Conservation (phyloP, 2,797 vertebrate species). For the Hipposideros larvatus region DNA sequence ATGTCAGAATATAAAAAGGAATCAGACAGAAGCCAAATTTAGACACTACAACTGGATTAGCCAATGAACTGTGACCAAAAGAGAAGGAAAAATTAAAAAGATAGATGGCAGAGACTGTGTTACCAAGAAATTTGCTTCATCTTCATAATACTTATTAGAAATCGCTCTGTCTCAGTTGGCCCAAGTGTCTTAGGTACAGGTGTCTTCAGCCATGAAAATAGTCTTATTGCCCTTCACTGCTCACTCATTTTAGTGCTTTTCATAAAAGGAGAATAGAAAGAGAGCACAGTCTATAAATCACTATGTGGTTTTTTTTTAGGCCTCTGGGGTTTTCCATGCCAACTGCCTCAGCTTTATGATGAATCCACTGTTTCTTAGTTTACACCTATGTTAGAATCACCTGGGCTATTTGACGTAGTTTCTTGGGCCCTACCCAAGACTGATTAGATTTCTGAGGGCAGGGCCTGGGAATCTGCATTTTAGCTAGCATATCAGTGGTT, state of each 20-base stretch:
- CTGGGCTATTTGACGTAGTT: background rate
- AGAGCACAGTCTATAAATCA: background rate
- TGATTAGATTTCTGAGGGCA: background rate
- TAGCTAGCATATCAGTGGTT: background rate
- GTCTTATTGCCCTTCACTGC: background rate
- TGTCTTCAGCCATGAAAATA: background rate
- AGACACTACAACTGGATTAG: background rate
- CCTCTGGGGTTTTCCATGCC: background rate
- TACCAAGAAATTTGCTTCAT: background rate
- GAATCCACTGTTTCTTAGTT: background rate
- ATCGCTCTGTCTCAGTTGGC: background rate
- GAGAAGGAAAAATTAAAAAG: background rate
- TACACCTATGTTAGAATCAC: background rate
- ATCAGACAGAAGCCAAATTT: slow-evolving; percentile 6
- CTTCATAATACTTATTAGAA: background rate
- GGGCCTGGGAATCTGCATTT: background rate
- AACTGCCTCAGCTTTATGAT: background rate
- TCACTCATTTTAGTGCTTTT: background rate
- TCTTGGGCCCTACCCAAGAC: background rate
- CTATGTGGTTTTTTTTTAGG: background rate
- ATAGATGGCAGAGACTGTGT: background rate
- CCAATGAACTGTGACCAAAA: background rate
- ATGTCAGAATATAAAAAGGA: background rate
- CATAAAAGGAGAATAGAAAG: background rate
- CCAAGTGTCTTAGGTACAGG: background rate